Evolutionary conservation across 2,113 vertebrate species (phyloP).

Genomic region (Apeltes quadracus): DNA sequence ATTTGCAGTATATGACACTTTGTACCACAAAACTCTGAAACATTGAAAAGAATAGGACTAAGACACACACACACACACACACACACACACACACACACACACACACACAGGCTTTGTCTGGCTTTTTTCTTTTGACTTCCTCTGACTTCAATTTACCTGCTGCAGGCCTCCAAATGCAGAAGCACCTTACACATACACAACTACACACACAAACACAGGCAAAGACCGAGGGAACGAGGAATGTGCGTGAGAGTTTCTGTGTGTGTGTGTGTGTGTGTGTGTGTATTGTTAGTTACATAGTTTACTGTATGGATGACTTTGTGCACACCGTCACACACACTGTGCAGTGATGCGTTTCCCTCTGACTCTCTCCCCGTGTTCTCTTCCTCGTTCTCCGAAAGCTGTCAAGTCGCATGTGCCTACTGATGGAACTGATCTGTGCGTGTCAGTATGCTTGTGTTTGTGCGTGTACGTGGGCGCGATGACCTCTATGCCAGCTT

Average conservation of each 20-base stretch:
- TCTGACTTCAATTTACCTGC: conserved; percentile 74
- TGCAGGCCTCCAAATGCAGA: conserved; percentile 38
- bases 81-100: conserved; percentile 11
- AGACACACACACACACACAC: conserved; percentile 14
- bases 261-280: conserved; percentile 31
- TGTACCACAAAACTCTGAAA: neutral
- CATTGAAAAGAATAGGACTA: neutral
- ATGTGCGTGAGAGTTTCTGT: conserved; percentile 35
- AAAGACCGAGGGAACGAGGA: conserved; percentile 16
- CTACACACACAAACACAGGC: neutral
- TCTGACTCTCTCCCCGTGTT: conserved; percentile 19
- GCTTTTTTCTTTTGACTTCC: conserved; percentile 68
- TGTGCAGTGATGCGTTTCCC: conserved; percentile 40
- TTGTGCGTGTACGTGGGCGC: conserved; percentile 23
- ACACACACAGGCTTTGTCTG: conserved; percentile 25
- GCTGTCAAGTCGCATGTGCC: conserved; percentile 60
- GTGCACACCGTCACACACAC: conserved; percentile 38
- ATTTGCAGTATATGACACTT: neutral
- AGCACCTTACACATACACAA: conserved; percentile 1
- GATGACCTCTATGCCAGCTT: conserved; percentile 52
- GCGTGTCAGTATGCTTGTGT: conserved; percentile 3
- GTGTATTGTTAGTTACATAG: conserved; percentile 30
- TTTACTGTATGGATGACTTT: conserved; percentile 46
- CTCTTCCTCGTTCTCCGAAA: conserved; percentile 76
- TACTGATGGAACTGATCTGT: conserved; percentile 48